A percentile compares a stretch with the other conserved stretches of the same genome.
Conservation (phyloP, 37 sponge, comb jelly and placozoan species). For the Diacarnus erythraeanus region DNA sequence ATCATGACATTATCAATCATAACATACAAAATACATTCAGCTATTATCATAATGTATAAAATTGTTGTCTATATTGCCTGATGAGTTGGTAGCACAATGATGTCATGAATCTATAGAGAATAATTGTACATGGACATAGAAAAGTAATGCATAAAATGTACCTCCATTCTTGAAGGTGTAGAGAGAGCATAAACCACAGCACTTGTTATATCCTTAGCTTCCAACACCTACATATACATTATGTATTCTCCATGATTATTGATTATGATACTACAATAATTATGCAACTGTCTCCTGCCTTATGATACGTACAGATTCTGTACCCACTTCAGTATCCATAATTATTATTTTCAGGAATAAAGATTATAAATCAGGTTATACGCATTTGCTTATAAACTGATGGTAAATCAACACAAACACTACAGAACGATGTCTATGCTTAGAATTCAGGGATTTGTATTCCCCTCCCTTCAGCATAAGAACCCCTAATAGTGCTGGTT, state of each 20-base stretch:
- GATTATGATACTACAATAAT: not conserved
- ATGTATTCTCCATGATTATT: not conserved
- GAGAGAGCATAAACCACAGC: constrained; percentile 67
- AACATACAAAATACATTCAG: not conserved
- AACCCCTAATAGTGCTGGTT: too few species aligned
- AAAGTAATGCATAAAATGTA: not conserved
- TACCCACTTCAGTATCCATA: too few species aligned
- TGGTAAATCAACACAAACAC: too few species aligned
- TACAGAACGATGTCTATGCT: too few species aligned
- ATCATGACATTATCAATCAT: not conserved
- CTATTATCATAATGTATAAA: not conserved
- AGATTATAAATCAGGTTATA: too few species aligned
- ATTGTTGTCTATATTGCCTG: not conserved
- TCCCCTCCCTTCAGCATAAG: too few species aligned
- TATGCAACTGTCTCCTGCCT: not conserved
- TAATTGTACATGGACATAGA: not conserved
- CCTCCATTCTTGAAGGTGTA: constrained; percentile 64
- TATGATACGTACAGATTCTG: too few species aligned
- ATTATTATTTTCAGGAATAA: too few species aligned
- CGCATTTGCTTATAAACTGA: too few species aligned
- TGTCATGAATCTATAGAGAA: constrained; percentile 26
- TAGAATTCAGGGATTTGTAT: too few species aligned
- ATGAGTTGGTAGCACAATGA: constrained; percentile 15
- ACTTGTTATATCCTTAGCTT: constrained; percentile 67
- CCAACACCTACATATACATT: constrained; percentile 30